Percentiles rank a stretch among this genome's conserved stretches.
phyloP scores from a whole-genome alignment of 2,113 vertebrate genomes.

The Oenanthe oenanthe region DNA sequence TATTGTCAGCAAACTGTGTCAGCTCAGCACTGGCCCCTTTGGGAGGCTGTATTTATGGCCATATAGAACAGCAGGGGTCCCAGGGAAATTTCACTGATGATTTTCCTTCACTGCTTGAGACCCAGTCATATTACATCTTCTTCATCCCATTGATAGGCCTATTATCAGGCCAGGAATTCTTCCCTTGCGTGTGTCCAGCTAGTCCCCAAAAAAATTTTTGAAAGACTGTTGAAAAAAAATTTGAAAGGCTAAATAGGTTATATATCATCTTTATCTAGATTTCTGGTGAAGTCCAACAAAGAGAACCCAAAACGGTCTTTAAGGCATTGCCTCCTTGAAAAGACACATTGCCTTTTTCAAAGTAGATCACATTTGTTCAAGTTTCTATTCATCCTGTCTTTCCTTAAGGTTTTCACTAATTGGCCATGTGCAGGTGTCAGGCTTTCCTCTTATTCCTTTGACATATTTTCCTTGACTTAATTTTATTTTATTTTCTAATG shows the following conservation, averaged over 20 bases:
- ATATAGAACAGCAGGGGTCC: background rate
- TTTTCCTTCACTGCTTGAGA: conserved; percentile 14
- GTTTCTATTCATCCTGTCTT: background rate
- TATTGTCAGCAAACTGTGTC: conserved; percentile 1
- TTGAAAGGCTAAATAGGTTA: background rate
- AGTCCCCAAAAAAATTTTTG: background rate
- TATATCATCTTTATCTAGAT: background rate
- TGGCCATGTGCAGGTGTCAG: background rate
- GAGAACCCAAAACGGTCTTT: background rate
- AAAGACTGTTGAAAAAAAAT: background rate
- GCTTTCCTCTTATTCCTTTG: background rate
- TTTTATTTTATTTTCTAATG: background rate
- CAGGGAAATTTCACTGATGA: background rate
- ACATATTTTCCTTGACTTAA: background rate
- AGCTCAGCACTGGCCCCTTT: background rate
- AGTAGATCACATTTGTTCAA: background rate
- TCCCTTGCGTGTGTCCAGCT: background rate
- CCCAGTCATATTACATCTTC: background rate
- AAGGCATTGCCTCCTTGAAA: background rate
- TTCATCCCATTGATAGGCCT: background rate
- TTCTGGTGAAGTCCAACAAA: background rate
- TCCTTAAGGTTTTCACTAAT: background rate
- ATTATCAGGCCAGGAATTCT: background rate
- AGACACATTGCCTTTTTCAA: background rate
- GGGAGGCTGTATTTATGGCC: conserved; percentile 21